Evolutionary conservation across 35 echinoderm and acorn worm species (phyloP).

Genomic region (Lytechinus pictus): DNA sequence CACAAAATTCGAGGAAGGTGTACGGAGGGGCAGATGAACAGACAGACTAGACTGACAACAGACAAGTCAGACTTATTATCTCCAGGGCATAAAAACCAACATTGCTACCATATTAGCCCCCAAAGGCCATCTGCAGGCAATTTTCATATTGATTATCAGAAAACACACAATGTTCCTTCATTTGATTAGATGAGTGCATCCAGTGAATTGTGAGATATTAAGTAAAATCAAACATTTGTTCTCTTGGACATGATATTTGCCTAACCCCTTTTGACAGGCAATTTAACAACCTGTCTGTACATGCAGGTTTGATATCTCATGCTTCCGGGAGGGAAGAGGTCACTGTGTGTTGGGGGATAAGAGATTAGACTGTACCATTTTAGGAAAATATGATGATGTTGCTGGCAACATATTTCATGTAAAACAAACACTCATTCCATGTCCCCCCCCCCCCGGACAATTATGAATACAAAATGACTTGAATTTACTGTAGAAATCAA

Average conservation of each 20-base stretch:
- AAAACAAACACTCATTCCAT: background rate
- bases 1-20: too few relatives aligned
- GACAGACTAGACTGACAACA: too few relatives aligned
- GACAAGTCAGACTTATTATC: background rate
- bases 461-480: background rate
- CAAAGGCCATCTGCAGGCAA: background rate
- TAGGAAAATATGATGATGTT: background rate
- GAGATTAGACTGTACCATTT: too few relatives aligned
- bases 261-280: background rate
- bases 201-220: background rate
- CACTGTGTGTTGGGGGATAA: background rate
- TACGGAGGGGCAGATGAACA: too few relatives aligned
- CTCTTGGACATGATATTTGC: background rate
- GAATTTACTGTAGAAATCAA: background rate
- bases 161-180: background rate
- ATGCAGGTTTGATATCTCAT: background rate
- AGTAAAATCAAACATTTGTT: background rate
- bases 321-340: background rate
- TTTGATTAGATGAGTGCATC: constrained; percentile 3
- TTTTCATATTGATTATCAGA: background rate
- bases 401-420: background rate
- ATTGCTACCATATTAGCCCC: background rate
- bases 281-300: background rate
- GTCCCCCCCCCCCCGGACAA: background rate
- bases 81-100: background rate